phyloP scores from a whole-genome alignment of 2,113 vertebrate species.

The Ammodytes marinus region DNA sequence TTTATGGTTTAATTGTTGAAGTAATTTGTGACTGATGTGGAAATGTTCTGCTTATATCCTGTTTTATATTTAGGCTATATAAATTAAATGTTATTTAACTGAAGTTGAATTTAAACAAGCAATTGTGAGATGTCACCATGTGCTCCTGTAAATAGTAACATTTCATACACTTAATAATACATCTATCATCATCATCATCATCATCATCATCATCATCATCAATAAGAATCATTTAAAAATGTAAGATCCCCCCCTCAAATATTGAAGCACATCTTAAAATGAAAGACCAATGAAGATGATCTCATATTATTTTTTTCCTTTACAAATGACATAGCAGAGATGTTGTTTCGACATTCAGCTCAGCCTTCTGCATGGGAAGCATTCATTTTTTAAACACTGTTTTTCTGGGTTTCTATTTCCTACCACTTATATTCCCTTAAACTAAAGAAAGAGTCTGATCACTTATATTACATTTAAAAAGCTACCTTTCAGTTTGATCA shows the following conservation, averaged over 20 bases:
- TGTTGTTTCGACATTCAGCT: conserved; percentile 33
- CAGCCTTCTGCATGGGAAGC: neutral
- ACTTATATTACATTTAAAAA: conserved; percentile 71
- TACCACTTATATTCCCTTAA: conserved; percentile 8
- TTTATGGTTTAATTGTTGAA: neutral
- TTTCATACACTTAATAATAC: conserved; percentile 19
- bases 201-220: conserved; percentile 27
- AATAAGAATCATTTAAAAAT: neutral
- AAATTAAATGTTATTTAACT: neutral
- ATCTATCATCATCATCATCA: conserved; percentile 16
- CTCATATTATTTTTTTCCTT: neutral
- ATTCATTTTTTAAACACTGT: conserved; percentile 31
- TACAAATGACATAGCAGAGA: conserved; percentile 7
- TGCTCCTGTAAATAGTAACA: neutral
- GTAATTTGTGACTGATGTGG: conserved; percentile 10
- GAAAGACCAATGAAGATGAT: neutral
- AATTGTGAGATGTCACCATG: neutral
- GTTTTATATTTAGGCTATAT: neutral
- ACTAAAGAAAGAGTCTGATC: conserved; percentile 40
- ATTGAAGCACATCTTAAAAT: neutral
- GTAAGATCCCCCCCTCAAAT: too few species aligned
- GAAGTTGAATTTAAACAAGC: neutral
- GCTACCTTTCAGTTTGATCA: conserved; percentile 38
- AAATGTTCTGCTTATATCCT: neutral
- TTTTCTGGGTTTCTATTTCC: conserved; percentile 20